These are phyloP conservation scores for Plebejus melissa DNA, from an alignment of 2,888 invertebrate genomes.

Conservation along the genomic window DNA sequence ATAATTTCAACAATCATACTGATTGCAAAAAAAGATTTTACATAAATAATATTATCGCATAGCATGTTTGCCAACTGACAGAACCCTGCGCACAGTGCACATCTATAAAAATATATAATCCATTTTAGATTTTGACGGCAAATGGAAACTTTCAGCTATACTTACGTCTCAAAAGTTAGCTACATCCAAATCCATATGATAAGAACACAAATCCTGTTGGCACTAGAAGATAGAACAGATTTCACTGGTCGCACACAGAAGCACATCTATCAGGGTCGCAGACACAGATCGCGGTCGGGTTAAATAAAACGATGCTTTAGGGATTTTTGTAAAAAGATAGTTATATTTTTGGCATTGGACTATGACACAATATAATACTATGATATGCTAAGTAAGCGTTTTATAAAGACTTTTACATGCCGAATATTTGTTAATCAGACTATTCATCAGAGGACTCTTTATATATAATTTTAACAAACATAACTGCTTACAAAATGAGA, in stretches of 20 bases:
- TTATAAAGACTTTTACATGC: conserved; percentile 80
- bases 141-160: conserved; percentile 32
- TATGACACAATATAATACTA: conserved; percentile 80
- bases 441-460: conserved; percentile 78
- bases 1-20: neutral
- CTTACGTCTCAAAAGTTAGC: conserved; percentile 32
- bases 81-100: neutral
- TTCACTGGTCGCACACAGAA: conserved; percentile 33
- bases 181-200: conserved; percentile 32
- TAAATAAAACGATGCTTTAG: conserved; percentile 73
- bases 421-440: conserved; percentile 79
- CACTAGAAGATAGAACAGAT: conserved; percentile 25
- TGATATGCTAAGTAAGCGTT: conserved; percentile 80
- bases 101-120: neutral
- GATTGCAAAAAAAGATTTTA: neutral
- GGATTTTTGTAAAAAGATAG: conserved; percentile 80
- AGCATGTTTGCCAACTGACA: neutral
- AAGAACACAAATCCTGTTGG: conserved; percentile 27
- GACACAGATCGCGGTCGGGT: conserved; percentile 44
- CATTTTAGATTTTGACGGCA: neutral
- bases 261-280: conserved; percentile 31
- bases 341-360: conserved; percentile 80
- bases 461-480: conserved; percentile 78
- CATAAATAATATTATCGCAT: neutral
- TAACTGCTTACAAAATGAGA: conserved; percentile 76